These are phyloP conservation scores for Pseudocheirus occidentalis DNA, from an alignment of 2,797 vertebrate species.

Conservation along the genomic window DNA sequence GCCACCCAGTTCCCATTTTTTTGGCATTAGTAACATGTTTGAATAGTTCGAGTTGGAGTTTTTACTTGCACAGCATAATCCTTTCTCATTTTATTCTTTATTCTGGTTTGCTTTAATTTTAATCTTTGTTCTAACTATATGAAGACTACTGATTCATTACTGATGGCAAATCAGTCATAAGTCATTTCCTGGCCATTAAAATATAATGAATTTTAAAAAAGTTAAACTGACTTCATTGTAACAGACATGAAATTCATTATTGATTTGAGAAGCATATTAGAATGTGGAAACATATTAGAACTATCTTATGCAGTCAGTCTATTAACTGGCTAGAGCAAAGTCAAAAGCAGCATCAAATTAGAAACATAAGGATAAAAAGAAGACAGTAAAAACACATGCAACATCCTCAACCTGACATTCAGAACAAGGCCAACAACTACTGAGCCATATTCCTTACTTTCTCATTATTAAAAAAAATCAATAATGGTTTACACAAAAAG, in stretches of 20 bases:
- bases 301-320: background rate
- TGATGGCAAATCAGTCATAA: background rate
- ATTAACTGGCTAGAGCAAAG: background rate
- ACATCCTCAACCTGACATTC: background rate
- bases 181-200: background rate
- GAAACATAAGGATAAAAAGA: background rate
- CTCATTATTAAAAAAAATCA: background rate
- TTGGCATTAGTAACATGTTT: background rate
- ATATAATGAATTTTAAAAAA: background rate
- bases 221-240: background rate
- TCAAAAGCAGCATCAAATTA: background rate
- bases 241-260: background rate
- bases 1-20: background rate
- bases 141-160: background rate
- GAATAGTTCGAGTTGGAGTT: background rate
- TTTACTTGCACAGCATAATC: background rate
- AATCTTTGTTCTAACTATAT: background rate
- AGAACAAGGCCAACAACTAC: background rate
- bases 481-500: background rate
- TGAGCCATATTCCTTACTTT: background rate
- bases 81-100: background rate
- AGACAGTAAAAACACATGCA: background rate
- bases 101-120: background rate
- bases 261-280: background rate
- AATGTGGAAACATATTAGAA: background rate